Evolutionary conservation across 2,113 vertebrate genomes (phyloP).

Genomic region (Corythoichthys intestinalis): DNA sequence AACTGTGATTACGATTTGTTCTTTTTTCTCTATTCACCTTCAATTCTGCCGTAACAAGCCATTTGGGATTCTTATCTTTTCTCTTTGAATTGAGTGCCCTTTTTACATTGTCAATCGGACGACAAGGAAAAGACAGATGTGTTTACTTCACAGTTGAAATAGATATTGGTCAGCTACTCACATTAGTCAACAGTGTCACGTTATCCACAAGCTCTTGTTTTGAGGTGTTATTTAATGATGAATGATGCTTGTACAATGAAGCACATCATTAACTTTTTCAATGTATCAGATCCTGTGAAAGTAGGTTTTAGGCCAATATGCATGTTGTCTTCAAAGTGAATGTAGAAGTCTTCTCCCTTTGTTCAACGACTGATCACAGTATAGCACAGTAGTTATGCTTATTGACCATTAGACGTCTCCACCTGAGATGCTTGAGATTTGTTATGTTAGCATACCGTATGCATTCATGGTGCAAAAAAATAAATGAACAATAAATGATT

Average conservation of each 20-base stretch:
- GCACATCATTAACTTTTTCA: neutral
- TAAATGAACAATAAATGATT: too few species aligned
- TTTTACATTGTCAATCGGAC: conserved; percentile 25
- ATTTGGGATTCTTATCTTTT: conserved; percentile 12
- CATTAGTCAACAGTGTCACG: conserved; percentile 6
- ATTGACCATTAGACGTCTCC: too few species aligned
- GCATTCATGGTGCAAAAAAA: too few species aligned
- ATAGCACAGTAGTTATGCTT: too few species aligned
- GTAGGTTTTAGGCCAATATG: neutral
- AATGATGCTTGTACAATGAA: neutral
- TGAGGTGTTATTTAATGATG: conserved; percentile 2
- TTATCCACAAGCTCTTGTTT: conserved; percentile 5
- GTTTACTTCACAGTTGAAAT: conserved; percentile 23
- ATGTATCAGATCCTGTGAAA: neutral
- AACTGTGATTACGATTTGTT: neutral
- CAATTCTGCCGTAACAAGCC: conserved; percentile 2
- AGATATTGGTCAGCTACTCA: conserved; percentile 16
- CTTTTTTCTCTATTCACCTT: neutral
- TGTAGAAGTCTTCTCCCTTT: too few species aligned
- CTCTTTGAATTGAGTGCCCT: conserved; percentile 21
- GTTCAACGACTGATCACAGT: too few species aligned
- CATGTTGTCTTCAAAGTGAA: too few species aligned
- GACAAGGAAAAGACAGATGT: conserved; percentile 22
- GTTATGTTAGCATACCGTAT: too few species aligned
- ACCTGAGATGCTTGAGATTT: too few species aligned